Evolutionary conservation across 2,888 invertebrate genomes (phyloP), one percentile per base, ranked within the genome.

Genomic region (Operophtera brumata): DNA sequence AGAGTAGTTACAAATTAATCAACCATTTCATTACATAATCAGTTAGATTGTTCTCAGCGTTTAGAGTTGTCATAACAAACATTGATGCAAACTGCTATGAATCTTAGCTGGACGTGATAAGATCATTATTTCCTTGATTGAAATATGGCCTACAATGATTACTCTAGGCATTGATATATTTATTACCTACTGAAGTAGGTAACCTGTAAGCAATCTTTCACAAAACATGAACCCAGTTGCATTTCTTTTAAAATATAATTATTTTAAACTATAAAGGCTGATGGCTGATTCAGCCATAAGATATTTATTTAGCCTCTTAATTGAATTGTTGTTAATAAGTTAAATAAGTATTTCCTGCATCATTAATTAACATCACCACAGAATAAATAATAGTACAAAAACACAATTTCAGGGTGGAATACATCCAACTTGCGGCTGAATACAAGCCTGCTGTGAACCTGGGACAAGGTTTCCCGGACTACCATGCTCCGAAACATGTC

Each of bases 401-500:
- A n/a, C 7, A n/a, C 9, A 20, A 40, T 77, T 90, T 25, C 70
- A 97, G 98, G 98, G 96, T 97, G 44, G 98, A 98, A 80, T 98
- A 97, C 77, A 96, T 95, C 56, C 93, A 94, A 61, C 80, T 99
- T 48, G 96, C 96, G 1, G 79, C 93, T 42, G 93, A 98, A 62
- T 92, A 96, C 75, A 96, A 97, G 69, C 97, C 98, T 0, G 78
- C 80, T 0, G 84, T 98, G 32, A 98, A 99, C 84, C 91, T 99
- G 14, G 99, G 99, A 0, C 98, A 97, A 91, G 99, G 99, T 0
- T 98, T 98, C 81, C 97, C 98, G 0, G 98, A 99, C 84, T 98
- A 95, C 86, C 93, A 95, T 63, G 93, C 96, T 3, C 98, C 98
- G 0, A 91, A 93, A 40, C 94, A 95, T 89, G 95, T 98, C 1